A percentile compares a stretch with the other conserved stretches of the same genome.
Conservation (phyloP, 2,888 invertebrate species). For the Gandaritis pyraliata region DNA sequence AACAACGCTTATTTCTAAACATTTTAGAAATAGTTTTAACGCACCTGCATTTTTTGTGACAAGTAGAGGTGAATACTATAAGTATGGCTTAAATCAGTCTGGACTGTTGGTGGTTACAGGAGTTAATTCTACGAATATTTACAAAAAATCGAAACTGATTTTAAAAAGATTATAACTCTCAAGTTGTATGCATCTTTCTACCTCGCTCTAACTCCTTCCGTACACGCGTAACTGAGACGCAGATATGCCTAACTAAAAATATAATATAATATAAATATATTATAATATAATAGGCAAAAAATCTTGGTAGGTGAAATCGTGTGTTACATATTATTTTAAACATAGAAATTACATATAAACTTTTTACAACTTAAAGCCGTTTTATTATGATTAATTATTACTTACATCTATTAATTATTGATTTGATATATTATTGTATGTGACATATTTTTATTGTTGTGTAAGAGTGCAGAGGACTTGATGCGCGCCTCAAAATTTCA, state of each 20-base stretch:
- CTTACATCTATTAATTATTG: neutral
- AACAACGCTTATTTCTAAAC: too few relatives aligned
- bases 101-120: constrained; percentile 61
- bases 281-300: too few relatives aligned
- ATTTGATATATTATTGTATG: neutral
- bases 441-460: too few relatives aligned
- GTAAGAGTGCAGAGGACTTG: neutral
- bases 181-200: neutral
- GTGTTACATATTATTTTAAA: neutral
- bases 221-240: too few relatives aligned
- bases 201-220: too few relatives aligned
- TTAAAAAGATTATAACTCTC: neutral
- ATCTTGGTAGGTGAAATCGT: too few relatives aligned
- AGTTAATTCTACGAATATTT: constrained; percentile 53
- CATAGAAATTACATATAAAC: constrained; percentile 1
- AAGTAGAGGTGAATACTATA: constrained; percentile 37
- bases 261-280: too few relatives aligned
- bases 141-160: constrained; percentile 63
- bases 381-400: constrained; percentile 1
- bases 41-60: neutral
- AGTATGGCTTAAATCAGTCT: constrained; percentile 76
- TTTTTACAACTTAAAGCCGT: constrained; percentile 12
- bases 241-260: too few relatives aligned
- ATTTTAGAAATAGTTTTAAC: too few relatives aligned
- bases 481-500: neutral